Conservation (phyloP, 2,797 vertebrate species). For the Enteromius radiatus region DNA sequence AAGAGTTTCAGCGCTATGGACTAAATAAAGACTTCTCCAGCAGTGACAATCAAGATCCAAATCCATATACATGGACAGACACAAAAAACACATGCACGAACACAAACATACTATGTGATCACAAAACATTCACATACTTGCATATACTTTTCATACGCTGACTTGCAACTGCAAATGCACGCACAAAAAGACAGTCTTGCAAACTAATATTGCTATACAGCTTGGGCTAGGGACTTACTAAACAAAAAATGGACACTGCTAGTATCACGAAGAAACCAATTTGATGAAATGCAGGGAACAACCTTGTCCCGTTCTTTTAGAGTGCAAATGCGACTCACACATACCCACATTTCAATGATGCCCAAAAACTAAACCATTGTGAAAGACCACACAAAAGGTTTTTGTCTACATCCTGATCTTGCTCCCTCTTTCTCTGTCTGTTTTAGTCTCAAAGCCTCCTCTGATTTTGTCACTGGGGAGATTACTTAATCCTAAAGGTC, state of each 20-base stretch:
- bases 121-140: slow-evolving; percentile 37
- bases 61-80: slow-evolving; percentile 56
- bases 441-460: slow-evolving; percentile 56
- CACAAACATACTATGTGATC: slow-evolving; percentile 53
- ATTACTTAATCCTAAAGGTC: slow-evolving; percentile 45
- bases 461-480: slow-evolving; percentile 48
- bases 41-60: slow-evolving; percentile 87
- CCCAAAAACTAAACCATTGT: slow-evolving; percentile 36
- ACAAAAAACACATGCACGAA: slow-evolving; percentile 61
- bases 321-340: slow-evolving; percentile 53
- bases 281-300: slow-evolving; percentile 51
- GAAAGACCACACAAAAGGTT: slow-evolving; percentile 63
- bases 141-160: slow-evolving; percentile 61
- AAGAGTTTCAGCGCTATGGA: slow-evolving; percentile 57
- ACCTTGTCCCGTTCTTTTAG: slow-evolving; percentile 36
- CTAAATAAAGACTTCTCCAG: slow-evolving; percentile 78
- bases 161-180: slow-evolving; percentile 57
- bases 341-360: slow-evolving; percentile 47
- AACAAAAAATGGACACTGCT: slow-evolving; percentile 46
- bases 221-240: slow-evolving; percentile 52
- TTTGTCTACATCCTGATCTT: slow-evolving; percentile 64
- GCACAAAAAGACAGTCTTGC: slow-evolving; percentile 55
- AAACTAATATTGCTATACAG: slow-evolving; percentile 66
- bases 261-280: slow-evolving; percentile 48
- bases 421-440: slow-evolving; percentile 61